Evolutionary conservation across 2,888 invertebrate species (phyloP), one percentile per base, ranked within the genome.

Genomic region (Synanthedon myopaeformis): DNA sequence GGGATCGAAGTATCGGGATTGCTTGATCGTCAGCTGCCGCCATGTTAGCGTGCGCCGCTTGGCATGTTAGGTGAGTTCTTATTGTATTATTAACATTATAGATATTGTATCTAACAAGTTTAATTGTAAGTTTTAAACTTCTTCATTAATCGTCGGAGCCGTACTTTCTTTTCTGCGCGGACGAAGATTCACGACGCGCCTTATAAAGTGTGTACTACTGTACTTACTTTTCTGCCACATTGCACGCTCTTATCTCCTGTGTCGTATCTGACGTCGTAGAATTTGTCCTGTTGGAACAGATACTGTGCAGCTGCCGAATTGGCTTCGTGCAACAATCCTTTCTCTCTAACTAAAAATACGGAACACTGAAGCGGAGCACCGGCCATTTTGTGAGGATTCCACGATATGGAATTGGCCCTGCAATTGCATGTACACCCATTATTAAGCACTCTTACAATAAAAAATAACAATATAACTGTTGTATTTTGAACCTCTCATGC

Each of bases 191-290:
- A 17, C 17, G 17, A 17, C 17, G 17, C 17, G 23, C 23, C 23
- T 23, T 23, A 23, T 23, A 4, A 23, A 23, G 23, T 23, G 42
- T n/a, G 42, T 42, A 4, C 13, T 42, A 17, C 13, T 17, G 13
- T 13, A 51, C 17, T 50, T 56, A 90, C 94, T 89, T 97, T 97
- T 35, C 97, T 89, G 0, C 97, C 97, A 73, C 97, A 98, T 73
- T 97, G 97, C 13, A 93, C 90, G 83, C 96, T 95, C 79, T 96
- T 97, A 67, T 95, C 94, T 0, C 95, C 95, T 0, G 92, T 92
- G 63, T 95, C 95, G 73, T 92, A 95, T 3, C 89, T 84, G 0
- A 92, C 90, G 68, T 94, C 93, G 65, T 95, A 95, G 79, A 93
- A 94, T 78, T 95, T 95, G 69, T 95, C 95, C 69, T 92, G 93